Conservation (phyloP, 2,888 invertebrate species). For the Hypomecis atomaria region DNA sequence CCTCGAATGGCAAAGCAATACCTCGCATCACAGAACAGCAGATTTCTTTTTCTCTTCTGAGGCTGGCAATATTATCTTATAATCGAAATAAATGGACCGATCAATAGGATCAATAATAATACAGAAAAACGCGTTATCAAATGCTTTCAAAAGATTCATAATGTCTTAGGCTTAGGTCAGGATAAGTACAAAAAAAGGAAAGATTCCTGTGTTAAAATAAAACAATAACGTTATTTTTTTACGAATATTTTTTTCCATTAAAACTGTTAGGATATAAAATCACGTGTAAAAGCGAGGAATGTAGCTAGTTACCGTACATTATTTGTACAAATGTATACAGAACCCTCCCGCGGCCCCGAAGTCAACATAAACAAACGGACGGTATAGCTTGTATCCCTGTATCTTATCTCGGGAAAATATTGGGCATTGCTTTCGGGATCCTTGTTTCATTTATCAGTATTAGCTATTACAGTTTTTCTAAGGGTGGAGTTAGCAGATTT, state of each 20-base stretch:
- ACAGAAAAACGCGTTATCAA: no score
- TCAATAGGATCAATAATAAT: no score
- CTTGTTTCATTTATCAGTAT: conserved; percentile 58
- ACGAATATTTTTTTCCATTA: neutral
- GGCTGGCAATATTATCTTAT: no score
- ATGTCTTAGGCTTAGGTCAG: no score
- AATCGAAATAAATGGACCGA: no score
- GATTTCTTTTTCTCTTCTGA: no score
- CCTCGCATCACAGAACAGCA: no score
- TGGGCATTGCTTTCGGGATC: conserved; percentile 56
- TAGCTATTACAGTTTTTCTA: conserved; percentile 34
- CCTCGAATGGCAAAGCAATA: no score
- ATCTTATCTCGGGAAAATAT: conserved; percentile 75
- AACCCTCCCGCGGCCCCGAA: conserved; percentile 56
- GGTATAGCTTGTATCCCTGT: conserved; percentile 77
- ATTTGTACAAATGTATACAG: conserved; percentile 11
- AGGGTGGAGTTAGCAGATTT: conserved; percentile 25
- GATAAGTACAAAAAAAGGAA: no score
- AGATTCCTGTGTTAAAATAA: no score
- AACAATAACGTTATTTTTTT: no score
- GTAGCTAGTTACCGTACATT: neutral
- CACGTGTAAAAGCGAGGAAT: neutral
- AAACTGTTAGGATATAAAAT: neutral
- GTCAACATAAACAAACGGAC: conserved; percentile 80
- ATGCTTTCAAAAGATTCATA: no score